Base-by-base conservation (phyloP, 2,888 invertebrate genomes). In the Acanthosepion esculentum region DNA sequence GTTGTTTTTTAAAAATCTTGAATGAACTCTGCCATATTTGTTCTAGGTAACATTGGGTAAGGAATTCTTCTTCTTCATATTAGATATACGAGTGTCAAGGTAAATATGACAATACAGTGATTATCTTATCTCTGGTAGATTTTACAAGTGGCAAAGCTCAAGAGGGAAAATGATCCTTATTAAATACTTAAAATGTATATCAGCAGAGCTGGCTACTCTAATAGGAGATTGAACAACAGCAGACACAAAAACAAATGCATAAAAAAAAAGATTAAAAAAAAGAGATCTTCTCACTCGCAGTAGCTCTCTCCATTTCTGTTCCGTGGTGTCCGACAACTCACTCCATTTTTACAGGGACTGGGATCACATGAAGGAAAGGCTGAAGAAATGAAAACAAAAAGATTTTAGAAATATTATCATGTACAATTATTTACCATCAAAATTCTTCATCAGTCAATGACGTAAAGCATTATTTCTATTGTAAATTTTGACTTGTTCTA, bases 331-430 rank as follows among this genome's bases (percentile, higher is more conserved):
- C 96, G 95, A 95, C 97, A 97, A 1, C 95, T 94, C 78, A 96
- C 96, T 93, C 96, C 96, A 95, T 97, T 96, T 95, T 96, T 95
- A 95, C 97, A 97, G 8, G 97, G 97, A 94, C 97, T 96, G 48
- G 97, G 97, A 94, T 96, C 95, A 95, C 97, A 97, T 94, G 97
- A 97, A 48, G 96, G 96, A 94, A 97, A 96, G 48, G 96, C 97
- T 97, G 96, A 92, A 96, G 96, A 64, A 93, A 95, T 29, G 78
- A 94, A 94, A 91, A 94, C 23, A 41, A 48, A 59, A 50, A 50
- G 8, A 48, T 93, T n/a, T 26, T 53, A 10, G 6, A 93, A 48
- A 18, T n/a, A 92, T 48, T 33, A 92, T 92, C 0, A 92, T 41
- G 33, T 15, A 91, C 41, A 23, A 91, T 91, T 33, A 20, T 91